Conservation (phyloP, 2,888 invertebrate species). For the Nephrotoma appendiculata region DNA sequence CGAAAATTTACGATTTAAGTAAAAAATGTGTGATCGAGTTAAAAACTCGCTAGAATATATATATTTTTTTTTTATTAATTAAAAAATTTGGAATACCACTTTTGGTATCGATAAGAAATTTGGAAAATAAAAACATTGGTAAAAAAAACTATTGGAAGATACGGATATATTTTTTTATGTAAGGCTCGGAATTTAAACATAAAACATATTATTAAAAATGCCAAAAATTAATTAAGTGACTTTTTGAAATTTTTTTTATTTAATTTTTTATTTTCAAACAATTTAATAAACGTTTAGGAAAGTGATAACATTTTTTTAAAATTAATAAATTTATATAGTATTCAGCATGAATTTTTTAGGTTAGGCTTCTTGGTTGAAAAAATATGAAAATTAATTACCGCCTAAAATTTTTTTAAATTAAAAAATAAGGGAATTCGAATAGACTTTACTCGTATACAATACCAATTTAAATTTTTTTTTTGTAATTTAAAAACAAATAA, state of each 20-base stretch:
- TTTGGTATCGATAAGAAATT: neutral
- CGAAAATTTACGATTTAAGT: neutral
- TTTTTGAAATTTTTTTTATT: neutral
- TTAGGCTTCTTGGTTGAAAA: neutral
- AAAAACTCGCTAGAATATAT: neutral
- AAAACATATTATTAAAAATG: neutral
- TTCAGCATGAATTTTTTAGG: neutral
- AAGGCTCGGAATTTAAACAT: neutral
- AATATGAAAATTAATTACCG: neutral
- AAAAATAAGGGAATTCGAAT: conserved; percentile 8
- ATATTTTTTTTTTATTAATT: neutral
- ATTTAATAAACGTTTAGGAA: neutral
- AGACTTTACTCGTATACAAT: conserved; percentile 12
- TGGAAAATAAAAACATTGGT: neutral
- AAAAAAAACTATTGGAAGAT: neutral
- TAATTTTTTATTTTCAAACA: neutral
- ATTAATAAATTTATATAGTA: neutral
- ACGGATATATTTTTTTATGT: neutral
- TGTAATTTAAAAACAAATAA: neutral
- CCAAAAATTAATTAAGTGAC: neutral
- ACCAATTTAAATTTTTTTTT: neutral
- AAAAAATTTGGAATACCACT: neutral
- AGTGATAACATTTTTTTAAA: neutral
- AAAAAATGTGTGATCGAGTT: conserved; percentile 1
- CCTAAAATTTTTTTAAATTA: conserved; percentile 5